These are phyloP conservation scores for Idaea straminata DNA, from an alignment of 2,888 invertebrate species.

Conservation along the genomic window DNA sequence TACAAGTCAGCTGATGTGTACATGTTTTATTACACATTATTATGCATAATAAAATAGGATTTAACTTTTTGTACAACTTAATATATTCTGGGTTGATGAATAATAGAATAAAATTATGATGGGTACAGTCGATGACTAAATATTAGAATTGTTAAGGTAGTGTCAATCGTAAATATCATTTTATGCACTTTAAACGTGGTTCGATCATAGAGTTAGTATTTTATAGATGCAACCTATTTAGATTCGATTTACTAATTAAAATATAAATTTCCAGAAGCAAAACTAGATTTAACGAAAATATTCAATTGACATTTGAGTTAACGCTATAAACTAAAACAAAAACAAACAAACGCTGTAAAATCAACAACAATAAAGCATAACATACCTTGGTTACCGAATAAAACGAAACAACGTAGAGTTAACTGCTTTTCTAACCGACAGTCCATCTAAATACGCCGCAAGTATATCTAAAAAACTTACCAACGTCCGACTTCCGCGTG, in stretches of 20 bases:
- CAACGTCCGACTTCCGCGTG: conserved; percentile 29
- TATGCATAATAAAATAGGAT: conserved; percentile 57
- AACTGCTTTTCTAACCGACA: conserved; percentile 29
- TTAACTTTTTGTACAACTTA: conserved; percentile 46
- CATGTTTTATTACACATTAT: conserved; percentile 37
- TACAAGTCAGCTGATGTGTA: conserved; percentile 59
- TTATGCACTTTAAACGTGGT: neutral
- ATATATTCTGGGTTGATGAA: conserved; percentile 45
- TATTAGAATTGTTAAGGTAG: conserved; percentile 12
- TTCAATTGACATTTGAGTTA: neutral
- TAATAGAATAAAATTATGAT: conserved; percentile 50
- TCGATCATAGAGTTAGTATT: no score
- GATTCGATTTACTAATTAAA: neutral
- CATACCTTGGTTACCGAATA: neutral
- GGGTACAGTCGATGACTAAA: conserved; percentile 36
- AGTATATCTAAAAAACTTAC: conserved; percentile 34
- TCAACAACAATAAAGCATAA: neutral
- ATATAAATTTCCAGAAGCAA: neutral
- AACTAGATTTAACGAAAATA: neutral
- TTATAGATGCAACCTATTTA: neutral
- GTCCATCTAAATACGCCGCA: conserved; percentile 30
- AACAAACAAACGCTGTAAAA: neutral
- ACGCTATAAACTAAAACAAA: neutral
- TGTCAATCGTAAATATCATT: neutral
- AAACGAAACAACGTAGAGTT: neutral